Conservation (phyloP, 2,113 vertebrate species). For the Plecturocebus donacophilus region DNA sequence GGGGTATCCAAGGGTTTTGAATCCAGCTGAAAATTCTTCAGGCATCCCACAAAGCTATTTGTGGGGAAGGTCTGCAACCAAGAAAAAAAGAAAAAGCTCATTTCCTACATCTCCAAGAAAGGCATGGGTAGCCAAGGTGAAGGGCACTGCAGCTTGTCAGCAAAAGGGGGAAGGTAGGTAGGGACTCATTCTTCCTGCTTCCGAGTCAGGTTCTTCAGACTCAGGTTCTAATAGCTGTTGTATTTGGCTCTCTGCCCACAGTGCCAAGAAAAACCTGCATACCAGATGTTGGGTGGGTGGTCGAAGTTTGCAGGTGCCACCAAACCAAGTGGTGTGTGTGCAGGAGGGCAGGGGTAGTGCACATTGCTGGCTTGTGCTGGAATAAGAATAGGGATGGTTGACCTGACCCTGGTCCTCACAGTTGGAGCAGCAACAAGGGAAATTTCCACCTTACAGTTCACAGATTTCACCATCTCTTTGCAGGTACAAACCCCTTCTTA, state of each 20-base stretch:
- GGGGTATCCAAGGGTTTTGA: slow-evolving; percentile 83
- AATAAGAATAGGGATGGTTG: background rate
- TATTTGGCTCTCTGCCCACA: background rate
- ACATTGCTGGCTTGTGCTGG: background rate
- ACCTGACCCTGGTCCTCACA: background rate
- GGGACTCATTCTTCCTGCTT: background rate
- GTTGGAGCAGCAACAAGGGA: background rate
- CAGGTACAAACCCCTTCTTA: background rate
- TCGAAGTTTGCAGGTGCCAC: background rate
- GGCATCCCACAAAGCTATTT: slow-evolving; percentile 91
- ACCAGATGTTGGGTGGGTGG: background rate
- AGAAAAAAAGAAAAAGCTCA: background rate
- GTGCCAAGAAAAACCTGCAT: background rate
- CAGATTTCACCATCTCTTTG: background rate
- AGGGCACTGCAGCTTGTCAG: background rate
- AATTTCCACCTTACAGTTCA: background rate
- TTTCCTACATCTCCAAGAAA: background rate
- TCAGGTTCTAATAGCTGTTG: background rate
- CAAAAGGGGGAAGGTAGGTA: too few species aligned
- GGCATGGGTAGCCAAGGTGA: background rate
- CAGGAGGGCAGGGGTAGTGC: too few species aligned
- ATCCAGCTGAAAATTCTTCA: slow-evolving; percentile 92
- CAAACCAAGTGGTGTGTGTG: background rate
- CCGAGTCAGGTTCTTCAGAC: too few species aligned
- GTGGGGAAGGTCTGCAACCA: slow-evolving; percentile 88